phyloP scores from a whole-genome alignment of 2,113 vertebrate genomes.

The Muntiacus reevesi region DNA sequence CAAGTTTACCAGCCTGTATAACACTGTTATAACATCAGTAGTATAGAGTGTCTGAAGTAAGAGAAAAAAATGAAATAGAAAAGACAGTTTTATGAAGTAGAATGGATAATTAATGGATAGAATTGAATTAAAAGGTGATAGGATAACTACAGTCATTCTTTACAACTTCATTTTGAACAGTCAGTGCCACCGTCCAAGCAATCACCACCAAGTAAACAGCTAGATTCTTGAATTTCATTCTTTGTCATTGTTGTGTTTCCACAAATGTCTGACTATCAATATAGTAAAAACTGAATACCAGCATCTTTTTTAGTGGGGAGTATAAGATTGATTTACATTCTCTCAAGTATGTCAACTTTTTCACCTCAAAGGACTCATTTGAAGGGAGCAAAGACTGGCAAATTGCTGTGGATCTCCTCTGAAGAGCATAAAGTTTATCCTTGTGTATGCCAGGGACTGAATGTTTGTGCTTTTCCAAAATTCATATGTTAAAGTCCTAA shows the following conservation, averaged over 20 bases:
- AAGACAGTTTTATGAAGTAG: not conserved
- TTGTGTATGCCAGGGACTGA: not conserved
- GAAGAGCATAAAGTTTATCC: not conserved
- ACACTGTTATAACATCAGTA: constrained; percentile 8
- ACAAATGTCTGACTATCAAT: not conserved
- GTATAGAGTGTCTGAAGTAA: not conserved
- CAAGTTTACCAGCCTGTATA: not conserved
- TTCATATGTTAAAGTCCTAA: not conserved
- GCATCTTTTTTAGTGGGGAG: not conserved
- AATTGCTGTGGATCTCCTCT: not conserved
- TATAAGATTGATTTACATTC: not conserved
- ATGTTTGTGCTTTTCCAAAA: not conserved
- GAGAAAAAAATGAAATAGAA: constrained; percentile 28
- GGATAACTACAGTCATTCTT: not conserved
- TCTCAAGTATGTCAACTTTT: not conserved
- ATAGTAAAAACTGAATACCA: not conserved
- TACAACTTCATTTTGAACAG: not conserved
- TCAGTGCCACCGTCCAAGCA: not conserved
- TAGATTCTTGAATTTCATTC: not conserved
- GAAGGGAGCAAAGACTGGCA: not conserved
- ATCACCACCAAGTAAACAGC: not conserved
- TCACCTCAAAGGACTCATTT: not conserved
- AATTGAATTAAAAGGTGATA: not conserved
- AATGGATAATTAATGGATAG: not conserved
- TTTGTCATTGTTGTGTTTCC: not conserved